Conservation (phyloP, 2,797 vertebrate genomes). For the Carcharodon carcharias region DNA sequence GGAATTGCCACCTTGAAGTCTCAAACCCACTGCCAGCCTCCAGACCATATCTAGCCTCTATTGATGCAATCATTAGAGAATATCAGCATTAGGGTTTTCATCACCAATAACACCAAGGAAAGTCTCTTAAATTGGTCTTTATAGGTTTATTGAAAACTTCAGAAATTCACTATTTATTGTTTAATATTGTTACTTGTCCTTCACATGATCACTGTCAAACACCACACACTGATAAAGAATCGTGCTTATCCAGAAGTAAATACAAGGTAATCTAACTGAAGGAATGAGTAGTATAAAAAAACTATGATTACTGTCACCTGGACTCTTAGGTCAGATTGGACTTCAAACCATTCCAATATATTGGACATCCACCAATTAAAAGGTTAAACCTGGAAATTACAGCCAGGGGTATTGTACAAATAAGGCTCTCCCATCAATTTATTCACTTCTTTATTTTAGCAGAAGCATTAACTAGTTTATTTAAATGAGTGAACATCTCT, state of each 20-base stretch:
- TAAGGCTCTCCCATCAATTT: neutral
- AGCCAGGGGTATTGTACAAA: neutral
- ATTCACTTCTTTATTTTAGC: neutral
- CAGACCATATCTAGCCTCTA: neutral
- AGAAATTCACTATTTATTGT: neutral
- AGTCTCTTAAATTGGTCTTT: no score
- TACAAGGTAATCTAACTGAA: neutral
- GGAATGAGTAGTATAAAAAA: neutral
- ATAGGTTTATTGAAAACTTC: neutral
- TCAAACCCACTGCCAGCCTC: neutral
- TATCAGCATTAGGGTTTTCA: no score
- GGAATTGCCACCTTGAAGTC: neutral
- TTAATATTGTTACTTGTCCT: neutral
- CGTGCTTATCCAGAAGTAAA: neutral
- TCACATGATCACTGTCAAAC: neutral
- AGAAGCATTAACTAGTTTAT: neutral
- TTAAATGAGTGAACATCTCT: neutral
- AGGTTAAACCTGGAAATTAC: neutral
- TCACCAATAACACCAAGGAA: no score
- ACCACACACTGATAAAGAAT: neutral
- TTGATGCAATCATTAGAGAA: neutral
- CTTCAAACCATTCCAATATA: neutral
- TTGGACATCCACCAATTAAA: neutral
- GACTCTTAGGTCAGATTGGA: neutral
- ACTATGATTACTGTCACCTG: neutral